A percentile compares a stretch with the other conserved stretches of the same genome.
These are phyloP conservation scores for Drosophila kanekoi DNA, from an alignment of 2,888 invertebrate species.

Conservation along the genomic window DNA sequence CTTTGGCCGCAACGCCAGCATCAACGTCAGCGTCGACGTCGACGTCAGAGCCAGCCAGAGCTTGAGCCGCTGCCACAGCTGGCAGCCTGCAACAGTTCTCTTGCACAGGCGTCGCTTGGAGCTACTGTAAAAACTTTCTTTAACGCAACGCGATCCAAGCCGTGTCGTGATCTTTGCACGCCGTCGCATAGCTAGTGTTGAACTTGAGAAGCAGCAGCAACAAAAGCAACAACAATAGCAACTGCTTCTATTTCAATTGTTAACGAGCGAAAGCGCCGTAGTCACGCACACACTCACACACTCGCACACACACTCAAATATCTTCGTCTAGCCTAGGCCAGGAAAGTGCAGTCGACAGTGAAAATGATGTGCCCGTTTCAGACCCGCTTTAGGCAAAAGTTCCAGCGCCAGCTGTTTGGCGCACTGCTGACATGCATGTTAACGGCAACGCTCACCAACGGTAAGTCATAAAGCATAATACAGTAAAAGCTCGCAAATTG, in stretches of 20 bases:
- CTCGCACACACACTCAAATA: constrained; percentile 25
- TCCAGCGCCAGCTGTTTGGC: constrained; percentile 74
- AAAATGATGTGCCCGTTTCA: constrained; percentile 76
- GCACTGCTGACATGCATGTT: constrained; percentile 62
- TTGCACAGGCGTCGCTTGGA: constrained; percentile 42
- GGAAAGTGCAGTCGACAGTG: constrained; percentile 78
- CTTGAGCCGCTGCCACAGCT: constrained; percentile 11
- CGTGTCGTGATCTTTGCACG: constrained; percentile 68
- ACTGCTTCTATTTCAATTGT: constrained; percentile 80
- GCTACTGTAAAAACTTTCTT: constrained; percentile 71
- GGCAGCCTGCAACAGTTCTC: constrained; percentile 57
- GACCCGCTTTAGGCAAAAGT: constrained; percentile 43
- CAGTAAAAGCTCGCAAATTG: constrained; percentile 5
- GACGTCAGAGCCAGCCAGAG: constrained; percentile 2
- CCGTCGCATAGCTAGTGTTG: constrained; percentile 60
- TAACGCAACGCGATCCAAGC: constrained; percentile 35
- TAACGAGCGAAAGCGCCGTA: constrained; percentile 84
- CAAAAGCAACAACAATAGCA: constrained; percentile 33
- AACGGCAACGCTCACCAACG: constrained; percentile 65
- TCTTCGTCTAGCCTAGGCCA: constrained; percentile 54
- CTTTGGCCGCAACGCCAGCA: constrained; percentile 32
- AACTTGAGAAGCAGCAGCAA: constrained; percentile 55
- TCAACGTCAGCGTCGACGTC: constrained; percentile 4
- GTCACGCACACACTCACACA: constrained; percentile 54
- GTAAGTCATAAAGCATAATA: constrained; percentile 58